phyloP scores from a whole-genome alignment of 2,888 invertebrate genomes.

The Drosophila kanekoi region DNA sequence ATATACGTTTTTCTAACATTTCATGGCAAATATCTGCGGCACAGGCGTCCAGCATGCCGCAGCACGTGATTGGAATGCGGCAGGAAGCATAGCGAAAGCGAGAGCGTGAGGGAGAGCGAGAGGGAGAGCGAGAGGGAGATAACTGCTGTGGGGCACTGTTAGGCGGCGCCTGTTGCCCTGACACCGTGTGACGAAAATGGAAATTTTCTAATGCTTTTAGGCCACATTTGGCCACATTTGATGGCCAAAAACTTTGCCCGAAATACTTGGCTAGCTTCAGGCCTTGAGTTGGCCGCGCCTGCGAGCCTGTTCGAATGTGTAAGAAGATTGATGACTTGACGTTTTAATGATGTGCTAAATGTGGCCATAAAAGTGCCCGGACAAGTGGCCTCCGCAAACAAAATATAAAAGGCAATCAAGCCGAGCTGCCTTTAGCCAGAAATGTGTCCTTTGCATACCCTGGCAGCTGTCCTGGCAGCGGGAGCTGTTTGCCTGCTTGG shows the following conservation, averaged over 20 bases:
- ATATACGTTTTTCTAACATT: slow-evolving; percentile 80
- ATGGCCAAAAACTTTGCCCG: slow-evolving; percentile 22
- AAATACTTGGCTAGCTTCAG: slow-evolving; percentile 27
- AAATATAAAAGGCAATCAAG: neutral
- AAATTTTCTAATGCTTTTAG: slow-evolving; percentile 78
- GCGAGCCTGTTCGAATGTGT: slow-evolving; percentile 83
- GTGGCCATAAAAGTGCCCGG: slow-evolving; percentile 71
- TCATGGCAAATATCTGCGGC: slow-evolving; percentile 84
- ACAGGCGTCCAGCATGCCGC: slow-evolving; percentile 76
- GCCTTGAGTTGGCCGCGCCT: slow-evolving; percentile 51
- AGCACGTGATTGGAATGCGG: slow-evolving; percentile 71
- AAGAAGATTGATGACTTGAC: slow-evolving; percentile 86
- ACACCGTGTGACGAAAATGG: slow-evolving; percentile 84
- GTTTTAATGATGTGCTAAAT: slow-evolving; percentile 84
- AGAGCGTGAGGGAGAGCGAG: too few relatives aligned
- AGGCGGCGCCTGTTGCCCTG: slow-evolving; percentile 71
- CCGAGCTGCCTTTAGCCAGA: neutral
- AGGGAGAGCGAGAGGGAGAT: too few relatives aligned
- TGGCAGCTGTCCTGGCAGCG: slow-evolving; percentile 22
- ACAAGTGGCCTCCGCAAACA: slow-evolving; percentile 33
- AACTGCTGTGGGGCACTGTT: too few relatives aligned
- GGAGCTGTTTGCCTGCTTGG: slow-evolving; percentile 69
- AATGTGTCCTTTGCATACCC: slow-evolving; percentile 9
- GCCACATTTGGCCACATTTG: slow-evolving; percentile 6
- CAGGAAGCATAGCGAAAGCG: neutral